phyloP scores from a whole-genome alignment of 2,888 invertebrate genomes.

The Mactromeris polynyma region DNA sequence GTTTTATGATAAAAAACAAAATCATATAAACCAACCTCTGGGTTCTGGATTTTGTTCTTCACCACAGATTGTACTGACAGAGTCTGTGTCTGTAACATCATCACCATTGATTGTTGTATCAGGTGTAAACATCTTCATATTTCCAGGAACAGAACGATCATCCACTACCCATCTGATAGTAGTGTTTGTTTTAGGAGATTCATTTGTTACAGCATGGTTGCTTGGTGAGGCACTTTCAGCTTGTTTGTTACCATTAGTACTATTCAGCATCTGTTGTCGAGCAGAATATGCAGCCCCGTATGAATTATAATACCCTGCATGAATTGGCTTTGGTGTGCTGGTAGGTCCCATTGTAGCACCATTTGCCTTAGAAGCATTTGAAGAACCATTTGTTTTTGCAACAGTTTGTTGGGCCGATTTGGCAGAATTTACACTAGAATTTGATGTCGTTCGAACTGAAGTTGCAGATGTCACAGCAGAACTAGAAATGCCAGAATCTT shows the following conservation, averaged over 20 bases:
- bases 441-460: constrained; percentile 18
- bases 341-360: constrained; percentile 29
- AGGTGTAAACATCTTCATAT: constrained; percentile 24
- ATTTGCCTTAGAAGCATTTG: constrained; percentile 12
- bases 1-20: no score
- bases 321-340: constrained; percentile 28
- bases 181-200: constrained; percentile 9
- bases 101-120: constrained; percentile 38
- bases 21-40: constrained; percentile 48
- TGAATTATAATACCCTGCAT: constrained; percentile 56
- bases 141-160: not conserved
- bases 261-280: constrained; percentile 30
- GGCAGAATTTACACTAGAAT: constrained; percentile 11
- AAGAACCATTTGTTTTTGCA: constrained; percentile 29
- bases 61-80: constrained; percentile 66
- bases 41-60: constrained; percentile 61
- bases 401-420: constrained; percentile 22
- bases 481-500: constrained; percentile 25
- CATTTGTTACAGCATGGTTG: not conserved
- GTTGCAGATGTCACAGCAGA: constrained; percentile 6
- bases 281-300: constrained; percentile 53
- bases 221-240: not conserved
- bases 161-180: constrained; percentile 24
- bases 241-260: constrained; percentile 25
- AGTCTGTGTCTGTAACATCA: constrained; percentile 60